Evolutionary conservation across 2,797 vertebrate species (phyloP).

Genomic region (Sandelia bainsii): DNA sequence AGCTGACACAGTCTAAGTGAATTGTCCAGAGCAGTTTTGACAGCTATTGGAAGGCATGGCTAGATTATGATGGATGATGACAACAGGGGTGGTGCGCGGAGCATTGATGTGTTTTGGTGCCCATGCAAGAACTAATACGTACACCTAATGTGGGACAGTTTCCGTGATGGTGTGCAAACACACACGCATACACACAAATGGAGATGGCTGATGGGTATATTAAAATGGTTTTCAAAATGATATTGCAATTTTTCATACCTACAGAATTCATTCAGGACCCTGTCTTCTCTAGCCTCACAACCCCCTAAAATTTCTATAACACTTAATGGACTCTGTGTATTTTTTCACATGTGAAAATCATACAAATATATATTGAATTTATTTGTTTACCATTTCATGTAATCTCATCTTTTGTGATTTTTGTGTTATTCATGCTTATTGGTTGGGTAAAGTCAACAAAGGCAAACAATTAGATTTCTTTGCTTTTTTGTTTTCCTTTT

Average conservation of each 20-base stretch:
- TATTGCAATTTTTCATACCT: constrained; percentile 71
- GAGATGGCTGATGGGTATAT: constrained; percentile 73
- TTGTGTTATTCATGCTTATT: constrained; percentile 43
- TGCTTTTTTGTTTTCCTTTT: constrained; percentile 49
- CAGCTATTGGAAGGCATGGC: constrained; percentile 76
- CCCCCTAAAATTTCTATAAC: constrained; percentile 25
- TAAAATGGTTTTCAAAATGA: constrained; percentile 70
- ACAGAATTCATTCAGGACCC: constrained; percentile 56
- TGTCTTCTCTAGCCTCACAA: constrained; percentile 22
- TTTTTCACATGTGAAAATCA: constrained; percentile 20
- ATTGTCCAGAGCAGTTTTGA: constrained; percentile 81
- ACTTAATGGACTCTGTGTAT: constrained; percentile 6
- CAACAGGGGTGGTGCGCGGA: constrained; percentile 72
- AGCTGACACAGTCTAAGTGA: constrained; percentile 81
- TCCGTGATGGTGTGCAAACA: constrained; percentile 42
- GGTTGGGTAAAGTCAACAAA: constrained; percentile 21
- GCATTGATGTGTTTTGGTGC: constrained; percentile 77
- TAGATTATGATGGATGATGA: constrained; percentile 84
- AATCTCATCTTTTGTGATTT: constrained; percentile 32
- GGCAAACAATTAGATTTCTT: constrained; percentile 36
- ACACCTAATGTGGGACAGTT: constrained; percentile 67
- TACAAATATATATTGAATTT: constrained; percentile 28
- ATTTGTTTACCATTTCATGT: constrained; percentile 45
- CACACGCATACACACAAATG: constrained; percentile 28
- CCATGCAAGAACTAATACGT: constrained; percentile 73